Conservation (phyloP, 1,140 invertebrate genomes). For the Dryas iulia region DNA sequence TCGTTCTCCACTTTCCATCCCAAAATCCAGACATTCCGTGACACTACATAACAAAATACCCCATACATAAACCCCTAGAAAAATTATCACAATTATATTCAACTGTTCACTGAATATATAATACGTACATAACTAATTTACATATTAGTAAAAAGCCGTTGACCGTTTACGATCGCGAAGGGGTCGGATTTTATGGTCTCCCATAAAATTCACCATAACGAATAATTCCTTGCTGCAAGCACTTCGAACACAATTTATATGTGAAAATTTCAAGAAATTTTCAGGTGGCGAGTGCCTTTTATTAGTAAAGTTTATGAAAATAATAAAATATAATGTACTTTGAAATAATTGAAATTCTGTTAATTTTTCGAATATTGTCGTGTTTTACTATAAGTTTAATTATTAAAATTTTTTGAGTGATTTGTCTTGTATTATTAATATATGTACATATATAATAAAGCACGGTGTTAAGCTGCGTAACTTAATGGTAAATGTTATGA, state of each 20-base stretch:
- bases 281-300: neutral
- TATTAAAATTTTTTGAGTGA: neutral
- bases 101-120: neutral
- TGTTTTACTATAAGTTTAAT: no score
- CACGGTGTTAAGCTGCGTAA: neutral
- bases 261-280: conserved; percentile 2
- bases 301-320: conserved; percentile 2
- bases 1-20: no score
- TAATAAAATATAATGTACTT: no score
- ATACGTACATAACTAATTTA: neutral
- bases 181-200: neutral
- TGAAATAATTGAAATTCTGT: neutral
- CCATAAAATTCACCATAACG: neutral
- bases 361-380: no score
- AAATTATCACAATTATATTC: neutral
- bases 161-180: conserved; percentile 4
- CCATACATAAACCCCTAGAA: neutral
- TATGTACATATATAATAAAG: no score
- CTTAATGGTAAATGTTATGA: no score
- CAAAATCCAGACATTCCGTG: no score
- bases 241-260: neutral
- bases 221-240: conserved; percentile 1
- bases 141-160: conserved; percentile 3
- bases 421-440: no score
- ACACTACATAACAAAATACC: no score